Percentiles rank a stretch among this genome's conserved stretches.
Conservation (phyloP, 2,888 invertebrate genomes). For the Unio pictorum region DNA sequence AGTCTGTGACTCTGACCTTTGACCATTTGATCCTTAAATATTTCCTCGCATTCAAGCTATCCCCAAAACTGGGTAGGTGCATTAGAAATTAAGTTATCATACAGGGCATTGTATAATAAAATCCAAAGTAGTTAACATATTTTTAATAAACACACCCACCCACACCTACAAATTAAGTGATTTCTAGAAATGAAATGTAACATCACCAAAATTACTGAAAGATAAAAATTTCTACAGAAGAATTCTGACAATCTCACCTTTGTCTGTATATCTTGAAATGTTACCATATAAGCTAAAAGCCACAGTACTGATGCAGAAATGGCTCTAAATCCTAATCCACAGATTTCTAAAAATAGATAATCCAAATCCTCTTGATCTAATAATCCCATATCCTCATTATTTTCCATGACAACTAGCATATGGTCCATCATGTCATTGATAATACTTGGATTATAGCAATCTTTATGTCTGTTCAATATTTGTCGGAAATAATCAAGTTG, state of each 20-base stretch:
- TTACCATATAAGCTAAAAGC: conserved; percentile 55
- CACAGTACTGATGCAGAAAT: conserved; percentile 45
- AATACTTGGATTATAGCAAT: conserved; percentile 50
- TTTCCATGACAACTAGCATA: conserved; percentile 52
- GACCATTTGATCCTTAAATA: no score
- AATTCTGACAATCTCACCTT: conserved; percentile 21
- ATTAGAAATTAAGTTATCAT: no score
- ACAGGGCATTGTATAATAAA: no score
- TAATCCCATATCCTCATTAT: conserved; percentile 48
- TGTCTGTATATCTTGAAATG: conserved; percentile 49
- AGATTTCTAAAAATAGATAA: conserved; percentile 48
- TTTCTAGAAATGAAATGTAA: no score
- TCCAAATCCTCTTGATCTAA: conserved; percentile 52
- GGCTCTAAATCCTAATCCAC: conserved; percentile 46
- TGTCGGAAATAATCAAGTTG: conserved; percentile 46
- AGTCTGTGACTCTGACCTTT: no score
- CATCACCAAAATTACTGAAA: no score
- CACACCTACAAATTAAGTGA: no score
- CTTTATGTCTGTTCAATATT: conserved; percentile 58
- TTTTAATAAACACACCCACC: no score
- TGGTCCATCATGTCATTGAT: conserved; percentile 54
- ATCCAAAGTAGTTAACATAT: no score
- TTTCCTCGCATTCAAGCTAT: no score
- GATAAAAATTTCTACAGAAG: no score
- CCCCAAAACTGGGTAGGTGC: no score